Evolutionary conservation across 2,797 vertebrate genomes (phyloP), one percentile per base, ranked within the genome.

Genomic region (Brachyalestes nurse): DNA sequence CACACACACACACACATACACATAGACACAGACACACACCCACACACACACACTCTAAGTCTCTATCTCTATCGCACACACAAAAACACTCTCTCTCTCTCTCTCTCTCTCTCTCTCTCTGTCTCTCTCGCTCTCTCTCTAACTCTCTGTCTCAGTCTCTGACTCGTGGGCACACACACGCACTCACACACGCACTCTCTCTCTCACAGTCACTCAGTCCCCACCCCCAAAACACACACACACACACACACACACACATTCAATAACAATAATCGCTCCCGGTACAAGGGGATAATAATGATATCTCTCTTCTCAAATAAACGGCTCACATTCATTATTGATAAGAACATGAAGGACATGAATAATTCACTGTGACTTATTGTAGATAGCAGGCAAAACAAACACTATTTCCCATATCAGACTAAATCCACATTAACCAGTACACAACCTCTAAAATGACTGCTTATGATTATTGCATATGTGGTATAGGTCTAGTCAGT

Each of bases 261-360:
- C 5, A 42, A 40, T 42, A 45, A 19, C 21, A n/a, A 23, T 47
- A 72, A 74, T 64, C 62, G 74, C 25, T 76, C 49, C n/a, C 61
- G 21, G 55, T 75, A 76, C 34, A 83, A 62, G 7, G 12, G 38
- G 21, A 74, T 72, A 67, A 81, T 40, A 51, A 47, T 60, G 76
- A 83, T 82, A 58, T 78, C 87, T 87, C 84, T 86, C 76, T 86
- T 80, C 78, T 79, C 78, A 86, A 90, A 92, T 91, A 93, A 93
- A 90, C 10, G 87, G 72, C 73, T 82, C 87, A 77, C 86, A 91
- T 93, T 88, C 92, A 93, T 94, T 92, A 94, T 94, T 93, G 82
- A 94, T 86, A 86, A 23, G 23, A 87, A 90, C 87, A 90, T 83
- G 87, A 67, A 84, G 79, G 84, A 67, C 38, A 82, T 78, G 45